A percentile compares a stretch with the other conserved stretches of the same genome.
These are phyloP conservation scores for Chaetorhynchus papuensis DNA, from an alignment of 2,113 vertebrate species.

Conservation along the genomic window DNA sequence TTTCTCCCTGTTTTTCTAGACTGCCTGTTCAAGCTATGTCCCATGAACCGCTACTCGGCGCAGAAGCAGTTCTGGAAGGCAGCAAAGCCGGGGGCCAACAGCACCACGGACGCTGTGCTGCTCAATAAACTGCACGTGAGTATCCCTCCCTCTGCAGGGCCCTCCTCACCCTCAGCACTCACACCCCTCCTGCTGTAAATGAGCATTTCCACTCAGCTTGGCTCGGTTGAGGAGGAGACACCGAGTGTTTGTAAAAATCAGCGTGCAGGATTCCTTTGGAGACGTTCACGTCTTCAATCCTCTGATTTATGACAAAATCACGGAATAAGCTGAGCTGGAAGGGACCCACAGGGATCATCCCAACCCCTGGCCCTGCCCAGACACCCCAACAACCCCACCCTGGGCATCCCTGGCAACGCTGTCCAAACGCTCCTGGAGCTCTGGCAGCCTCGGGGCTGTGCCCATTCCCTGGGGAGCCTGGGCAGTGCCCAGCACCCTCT, in stretches of 20 bases:
- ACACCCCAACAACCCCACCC: background rate
- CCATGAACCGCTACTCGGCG: constrained; percentile 98
- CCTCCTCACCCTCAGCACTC: background rate
- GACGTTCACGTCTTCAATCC: rapidly evolving
- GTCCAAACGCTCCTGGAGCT: background rate
- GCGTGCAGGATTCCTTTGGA: background rate
- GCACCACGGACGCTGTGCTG: constrained; percentile 90
- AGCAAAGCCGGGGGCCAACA: constrained; percentile 94
- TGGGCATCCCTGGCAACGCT: background rate
- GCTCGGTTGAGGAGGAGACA: rapidly evolving
- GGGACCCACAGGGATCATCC: no score
- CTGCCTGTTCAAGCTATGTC: constrained; percentile 96
- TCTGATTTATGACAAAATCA: rapidly evolving
- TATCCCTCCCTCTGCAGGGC: background rate
- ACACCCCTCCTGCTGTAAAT: rapidly evolving
- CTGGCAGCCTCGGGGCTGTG: background rate
- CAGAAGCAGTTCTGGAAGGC: constrained; percentile 99
- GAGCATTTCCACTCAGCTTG: background rate
- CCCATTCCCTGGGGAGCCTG: background rate
- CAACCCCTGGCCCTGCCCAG: background rate
- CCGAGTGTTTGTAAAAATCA: rapidly evolving
- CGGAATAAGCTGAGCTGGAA: rapidly evolving
- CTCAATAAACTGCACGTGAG: constrained; percentile 94
- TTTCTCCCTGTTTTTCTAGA: constrained; percentile 68
- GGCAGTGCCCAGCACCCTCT: background rate